phyloP scores from a whole-genome alignment of 2,797 vertebrate genomes.

The Acomys russatus region DNA sequence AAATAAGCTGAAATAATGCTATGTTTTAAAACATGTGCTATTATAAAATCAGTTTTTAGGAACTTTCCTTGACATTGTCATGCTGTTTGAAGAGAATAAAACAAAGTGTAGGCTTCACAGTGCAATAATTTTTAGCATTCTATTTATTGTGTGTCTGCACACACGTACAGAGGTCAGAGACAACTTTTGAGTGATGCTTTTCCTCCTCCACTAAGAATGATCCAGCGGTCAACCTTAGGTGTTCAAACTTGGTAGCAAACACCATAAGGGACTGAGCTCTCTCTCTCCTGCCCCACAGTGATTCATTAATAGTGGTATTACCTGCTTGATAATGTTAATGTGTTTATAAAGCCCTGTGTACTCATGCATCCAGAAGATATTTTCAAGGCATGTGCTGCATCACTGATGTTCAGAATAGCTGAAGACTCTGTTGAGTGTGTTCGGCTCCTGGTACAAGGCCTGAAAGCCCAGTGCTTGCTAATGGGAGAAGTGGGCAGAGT shows the following conservation, averaged over 20 bases:
- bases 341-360: slow-evolving; percentile 61
- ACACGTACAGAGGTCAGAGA: neutral
- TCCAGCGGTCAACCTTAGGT: neutral
- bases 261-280: neutral
- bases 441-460: slow-evolving; percentile 67
- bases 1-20: neutral
- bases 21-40: neutral
- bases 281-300: neutral
- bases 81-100: slow-evolving; percentile 56
- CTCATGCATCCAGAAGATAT: slow-evolving; percentile 68
- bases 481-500: slow-evolving; percentile 24
- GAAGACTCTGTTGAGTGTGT: slow-evolving; percentile 65
- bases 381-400: slow-evolving; percentile 72
- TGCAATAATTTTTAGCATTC: neutral
- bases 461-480: slow-evolving; percentile 61
- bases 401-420: slow-evolving; percentile 76
- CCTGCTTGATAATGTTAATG: slow-evolving; percentile 68
- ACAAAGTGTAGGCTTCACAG: neutral
- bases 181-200: neutral
- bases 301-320: slow-evolving; percentile 69
- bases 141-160: neutral
- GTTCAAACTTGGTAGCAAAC: neutral
- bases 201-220: neutral
- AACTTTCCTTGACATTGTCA: slow-evolving; percentile 32
- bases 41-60: slow-evolving; percentile 42